phyloP scores from a whole-genome alignment of 2,888 invertebrate genomes.

The Neoscelio sp. region DNA sequence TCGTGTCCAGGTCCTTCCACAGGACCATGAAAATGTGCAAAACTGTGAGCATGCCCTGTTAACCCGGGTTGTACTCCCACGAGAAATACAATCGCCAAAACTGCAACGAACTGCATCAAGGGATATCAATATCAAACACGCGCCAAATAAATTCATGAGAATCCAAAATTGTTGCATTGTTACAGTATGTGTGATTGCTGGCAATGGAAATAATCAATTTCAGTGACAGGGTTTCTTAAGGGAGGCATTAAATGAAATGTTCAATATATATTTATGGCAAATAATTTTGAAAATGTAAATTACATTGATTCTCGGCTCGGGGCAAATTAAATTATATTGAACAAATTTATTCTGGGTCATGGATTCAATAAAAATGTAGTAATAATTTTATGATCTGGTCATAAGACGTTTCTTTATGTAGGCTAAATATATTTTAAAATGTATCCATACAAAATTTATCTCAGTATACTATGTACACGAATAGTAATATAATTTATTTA shows the following conservation, averaged over 20 bases:
- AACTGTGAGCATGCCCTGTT: slow-evolving; percentile 81
- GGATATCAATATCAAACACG: slow-evolving; percentile 60
- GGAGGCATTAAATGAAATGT: slow-evolving; percentile 32
- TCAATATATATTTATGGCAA: slow-evolving; percentile 30
- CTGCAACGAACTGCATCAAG: slow-evolving; percentile 71
- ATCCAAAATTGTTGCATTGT: slow-evolving; percentile 26
- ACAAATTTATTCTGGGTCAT: too few relatives aligned
- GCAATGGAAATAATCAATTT: slow-evolving; percentile 45
- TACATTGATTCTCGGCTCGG: too few relatives aligned
- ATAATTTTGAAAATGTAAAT: too few relatives aligned
- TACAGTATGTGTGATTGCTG: background rate
- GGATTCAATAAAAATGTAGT: too few relatives aligned
- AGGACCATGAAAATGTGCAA: slow-evolving; percentile 80
- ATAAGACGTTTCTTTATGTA: too few relatives aligned
- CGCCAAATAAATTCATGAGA: slow-evolving; percentile 26
- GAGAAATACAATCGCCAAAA: slow-evolving; percentile 73
- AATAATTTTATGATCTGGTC: too few relatives aligned
- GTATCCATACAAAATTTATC: too few relatives aligned
- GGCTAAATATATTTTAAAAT: too few relatives aligned
- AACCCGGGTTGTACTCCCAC: slow-evolving; percentile 72
- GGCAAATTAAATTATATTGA: slow-evolving; percentile 20
- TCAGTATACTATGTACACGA: too few relatives aligned
- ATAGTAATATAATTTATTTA: too few relatives aligned
- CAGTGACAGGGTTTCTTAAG: slow-evolving; percentile 34
- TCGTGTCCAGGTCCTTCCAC: slow-evolving; percentile 78